Evolutionary conservation across 2,888 invertebrate species (phyloP).

Genomic region (Drosophila neonasuta): DNA sequence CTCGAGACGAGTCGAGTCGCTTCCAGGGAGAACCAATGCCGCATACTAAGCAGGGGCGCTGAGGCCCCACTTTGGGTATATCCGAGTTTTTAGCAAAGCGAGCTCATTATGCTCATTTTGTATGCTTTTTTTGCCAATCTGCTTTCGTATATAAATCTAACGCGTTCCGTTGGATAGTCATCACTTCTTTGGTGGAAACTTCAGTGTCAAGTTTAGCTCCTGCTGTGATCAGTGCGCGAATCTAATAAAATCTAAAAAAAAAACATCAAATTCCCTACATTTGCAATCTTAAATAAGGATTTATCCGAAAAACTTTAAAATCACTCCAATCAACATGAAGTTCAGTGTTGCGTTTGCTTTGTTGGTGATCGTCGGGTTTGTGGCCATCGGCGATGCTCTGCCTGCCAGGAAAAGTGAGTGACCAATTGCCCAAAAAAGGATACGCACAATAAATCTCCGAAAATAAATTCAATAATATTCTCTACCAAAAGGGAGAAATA

Average conservation of each 20-base stretch:
- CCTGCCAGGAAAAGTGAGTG: slow-evolving; percentile 78
- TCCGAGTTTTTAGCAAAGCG: slow-evolving; percentile 59
- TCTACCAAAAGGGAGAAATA: neutral
- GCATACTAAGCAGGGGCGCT: slow-evolving; percentile 71
- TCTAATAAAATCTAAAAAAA: slow-evolving; percentile 22
- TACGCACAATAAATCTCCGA: neutral
- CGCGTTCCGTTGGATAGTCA: slow-evolving; percentile 76
- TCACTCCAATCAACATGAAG: slow-evolving; percentile 67
- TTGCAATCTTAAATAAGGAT: slow-evolving; percentile 48
- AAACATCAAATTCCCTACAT: neutral
- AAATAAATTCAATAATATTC: neutral
- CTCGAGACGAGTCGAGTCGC: slow-evolving; percentile 22
- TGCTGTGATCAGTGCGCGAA: slow-evolving; percentile 75
- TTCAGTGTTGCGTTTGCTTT: slow-evolving; percentile 73
- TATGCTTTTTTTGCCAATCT: slow-evolving; percentile 60
- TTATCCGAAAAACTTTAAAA: slow-evolving; percentile 25
- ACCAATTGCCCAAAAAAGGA: slow-evolving; percentile 7
- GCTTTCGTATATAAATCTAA: slow-evolving; percentile 82
- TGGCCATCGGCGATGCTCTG: slow-evolving; percentile 74
- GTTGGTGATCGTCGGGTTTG: slow-evolving; percentile 72
- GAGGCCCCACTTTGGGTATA: slow-evolving; percentile 65
- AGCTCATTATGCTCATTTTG: slow-evolving; percentile 68
- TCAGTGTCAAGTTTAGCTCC: slow-evolving; percentile 82
- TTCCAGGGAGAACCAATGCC: slow-evolving; percentile 44
- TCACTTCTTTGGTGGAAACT: slow-evolving; percentile 83